Evolutionary conservation across 2,888 invertebrate genomes (phyloP).

Genomic region (Drosophila quinaria): DNA sequence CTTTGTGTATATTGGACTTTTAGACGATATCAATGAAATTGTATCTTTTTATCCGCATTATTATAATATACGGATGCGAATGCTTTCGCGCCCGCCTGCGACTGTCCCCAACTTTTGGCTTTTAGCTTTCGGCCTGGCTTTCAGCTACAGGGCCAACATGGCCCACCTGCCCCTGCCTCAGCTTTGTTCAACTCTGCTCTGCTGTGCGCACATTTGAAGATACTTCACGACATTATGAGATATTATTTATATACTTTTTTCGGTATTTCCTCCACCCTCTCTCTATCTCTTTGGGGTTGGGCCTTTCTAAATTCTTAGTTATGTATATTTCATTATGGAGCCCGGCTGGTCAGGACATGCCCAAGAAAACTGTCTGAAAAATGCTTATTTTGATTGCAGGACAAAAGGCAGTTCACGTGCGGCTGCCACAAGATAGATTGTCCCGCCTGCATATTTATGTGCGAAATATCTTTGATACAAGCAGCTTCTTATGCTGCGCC

Average conservation of each 20-base stretch:
- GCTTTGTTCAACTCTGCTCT: not conserved
- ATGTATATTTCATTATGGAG: constrained; percentile 78
- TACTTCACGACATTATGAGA: constrained; percentile 80
- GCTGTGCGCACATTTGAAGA: constrained; percentile 53
- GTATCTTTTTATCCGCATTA: constrained; percentile 85
- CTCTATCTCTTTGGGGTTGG: constrained; percentile 8
- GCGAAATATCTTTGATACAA: constrained; percentile 76
- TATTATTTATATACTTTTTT: constrained; percentile 75
- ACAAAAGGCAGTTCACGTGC: constrained; percentile 75
- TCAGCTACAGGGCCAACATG: constrained; percentile 17
- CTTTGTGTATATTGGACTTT: constrained; percentile 85
- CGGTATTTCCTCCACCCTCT: constrained; percentile 20
- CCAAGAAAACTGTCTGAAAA: constrained; percentile 42
- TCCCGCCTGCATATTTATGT: constrained; percentile 79
- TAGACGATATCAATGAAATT: constrained; percentile 85
- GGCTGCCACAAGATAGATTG: constrained; percentile 81
- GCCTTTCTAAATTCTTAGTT: constrained; percentile 66
- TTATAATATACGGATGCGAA: constrained; percentile 84
- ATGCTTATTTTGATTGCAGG: constrained; percentile 64
- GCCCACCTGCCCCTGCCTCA: constrained; percentile 45
- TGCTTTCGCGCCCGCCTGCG: constrained; percentile 52
- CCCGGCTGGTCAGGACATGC: constrained; percentile 32
- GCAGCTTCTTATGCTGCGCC: constrained; percentile 53
- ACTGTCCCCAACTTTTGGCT: constrained; percentile 19
- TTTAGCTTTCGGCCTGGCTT: constrained; percentile 10